phyloP scores from a whole-genome alignment of 2,888 invertebrate genomes.

The Agapostemon virescens region DNA sequence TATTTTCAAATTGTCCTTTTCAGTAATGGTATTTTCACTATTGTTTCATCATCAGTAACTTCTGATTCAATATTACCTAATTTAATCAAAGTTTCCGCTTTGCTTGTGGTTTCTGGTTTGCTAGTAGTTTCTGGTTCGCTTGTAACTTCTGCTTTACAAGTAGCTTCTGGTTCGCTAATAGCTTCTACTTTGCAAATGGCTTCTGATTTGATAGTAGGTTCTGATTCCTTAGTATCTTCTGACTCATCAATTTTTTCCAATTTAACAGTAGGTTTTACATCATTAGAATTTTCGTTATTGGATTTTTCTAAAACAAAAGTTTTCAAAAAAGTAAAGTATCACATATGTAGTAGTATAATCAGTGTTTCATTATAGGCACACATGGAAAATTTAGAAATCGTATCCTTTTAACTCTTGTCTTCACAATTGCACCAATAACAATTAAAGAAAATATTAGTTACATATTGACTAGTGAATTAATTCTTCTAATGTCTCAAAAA shows the following conservation, averaged over 20 bases:
- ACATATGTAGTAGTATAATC: conserved; percentile 55
- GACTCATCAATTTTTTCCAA: conserved; percentile 38
- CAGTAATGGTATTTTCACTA: not conserved
- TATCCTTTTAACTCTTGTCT: no score
- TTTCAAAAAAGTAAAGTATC: conserved; percentile 12
- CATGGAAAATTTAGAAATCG: no score
- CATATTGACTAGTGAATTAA: no score
- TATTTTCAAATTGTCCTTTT: conserved; percentile 57
- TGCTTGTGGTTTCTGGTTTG: not conserved
- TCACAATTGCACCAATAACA: no score
- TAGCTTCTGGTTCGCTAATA: conserved; percentile 59
- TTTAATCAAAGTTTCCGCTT: not conserved
- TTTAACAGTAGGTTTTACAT: not conserved
- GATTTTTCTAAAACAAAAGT: conserved; percentile 83
- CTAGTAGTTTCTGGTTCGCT: not conserved
- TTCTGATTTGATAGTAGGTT: conserved; percentile 66
- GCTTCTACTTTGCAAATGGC: not conserved
- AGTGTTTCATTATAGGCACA: no score
- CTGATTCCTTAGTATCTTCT: conserved; percentile 56
- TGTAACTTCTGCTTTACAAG: conserved; percentile 4
- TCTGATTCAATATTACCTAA: not conserved
- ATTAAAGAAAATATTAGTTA: no score
- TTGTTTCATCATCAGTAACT: not conserved
- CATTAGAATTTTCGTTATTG: conserved; percentile 76
- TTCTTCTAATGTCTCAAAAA: no score